phyloP scores from a whole-genome alignment of 1,140 invertebrate species.

The Drosophila takahashii region DNA sequence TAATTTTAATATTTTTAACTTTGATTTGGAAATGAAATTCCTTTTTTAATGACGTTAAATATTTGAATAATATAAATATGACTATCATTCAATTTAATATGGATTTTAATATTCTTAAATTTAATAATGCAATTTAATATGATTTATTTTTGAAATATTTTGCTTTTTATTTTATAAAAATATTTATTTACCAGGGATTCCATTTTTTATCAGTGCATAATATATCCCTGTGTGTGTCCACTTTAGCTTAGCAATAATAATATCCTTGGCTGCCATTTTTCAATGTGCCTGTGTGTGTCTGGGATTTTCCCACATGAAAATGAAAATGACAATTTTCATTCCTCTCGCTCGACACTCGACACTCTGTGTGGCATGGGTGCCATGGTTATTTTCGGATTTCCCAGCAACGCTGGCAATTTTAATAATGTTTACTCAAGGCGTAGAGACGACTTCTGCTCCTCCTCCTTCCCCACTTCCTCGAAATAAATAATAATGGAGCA shows the following conservation, averaged over 20 bases:
- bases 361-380: conserved; percentile 18
- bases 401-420: conserved; percentile 75
- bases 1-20: too few relatives aligned
- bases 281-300: conserved; percentile 33
- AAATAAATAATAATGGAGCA: conserved; percentile 10
- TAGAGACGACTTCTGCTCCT: conserved; percentile 30
- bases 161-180: too few relatives aligned
- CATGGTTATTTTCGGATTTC: conserved; percentile 78
- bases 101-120: too few relatives aligned
- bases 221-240: conserved; percentile 49
- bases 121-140: too few relatives aligned
- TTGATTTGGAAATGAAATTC: too few relatives aligned
- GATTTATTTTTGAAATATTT: too few relatives aligned
- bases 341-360: conserved; percentile 44
- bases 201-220: neutral
- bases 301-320: conserved; percentile 59
- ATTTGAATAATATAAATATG: too few relatives aligned
- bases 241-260: conserved; percentile 79
- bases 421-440: conserved; percentile 82
- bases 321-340: conserved; percentile 80
- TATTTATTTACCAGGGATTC: too few relatives aligned
- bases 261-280: conserved; percentile 79
- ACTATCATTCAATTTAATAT: too few relatives aligned
- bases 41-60: too few relatives aligned
- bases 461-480: neutral